Evolutionary conservation across 1,140 invertebrate genomes (phyloP), one percentile per base, ranked within the genome.

Genomic region (Carposina sasakii): DNA sequence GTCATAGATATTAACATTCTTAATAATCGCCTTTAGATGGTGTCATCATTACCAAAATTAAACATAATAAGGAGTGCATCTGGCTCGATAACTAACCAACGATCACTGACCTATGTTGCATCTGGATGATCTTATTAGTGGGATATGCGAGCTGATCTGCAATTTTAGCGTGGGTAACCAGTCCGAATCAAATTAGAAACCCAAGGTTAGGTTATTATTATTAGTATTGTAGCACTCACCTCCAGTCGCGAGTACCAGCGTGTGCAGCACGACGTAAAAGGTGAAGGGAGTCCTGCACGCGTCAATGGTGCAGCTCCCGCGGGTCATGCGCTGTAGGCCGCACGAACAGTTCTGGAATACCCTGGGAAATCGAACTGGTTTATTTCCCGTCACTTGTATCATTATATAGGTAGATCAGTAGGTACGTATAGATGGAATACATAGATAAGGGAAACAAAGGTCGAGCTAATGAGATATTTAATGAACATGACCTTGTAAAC

Each of bases 201-300:
- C 12, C 6, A 28, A 28, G 12, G 12, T 6, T 28, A 28, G 12
- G 12, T 28, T 1, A 28, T 33, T 23, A 48, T 17, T 24, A 22
- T 39, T 3, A 17, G 12, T 48, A 34, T 17, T 22, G 22, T n/a
- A 19, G 5, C 13, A 39, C 53, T 57, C 8, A 76, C 75, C 75
- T 24, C 62, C 48, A 3, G 64, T 52, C 6, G 75, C 75, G 1
- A 81, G 57, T 36, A 70, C 56, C 5, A 75, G 13, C 0, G 73
- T 70, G 46, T 69, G 72, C 30, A 78, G 53, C 0, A 81, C 54
- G 16, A 76, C 64, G 37, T 81, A 81, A 6, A 67, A 41, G 9
- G 62, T 59, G 50, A 67, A 77, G 3, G 52, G 33, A 0, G 63
- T 24, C 13, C 50, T 54, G 48, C 77, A 81, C 15, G 36, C 10